Evolutionary conservation across 2,888 invertebrate species (phyloP), one percentile per base, ranked within the genome.

Genomic region (Hipparchia sbordonii): DNA sequence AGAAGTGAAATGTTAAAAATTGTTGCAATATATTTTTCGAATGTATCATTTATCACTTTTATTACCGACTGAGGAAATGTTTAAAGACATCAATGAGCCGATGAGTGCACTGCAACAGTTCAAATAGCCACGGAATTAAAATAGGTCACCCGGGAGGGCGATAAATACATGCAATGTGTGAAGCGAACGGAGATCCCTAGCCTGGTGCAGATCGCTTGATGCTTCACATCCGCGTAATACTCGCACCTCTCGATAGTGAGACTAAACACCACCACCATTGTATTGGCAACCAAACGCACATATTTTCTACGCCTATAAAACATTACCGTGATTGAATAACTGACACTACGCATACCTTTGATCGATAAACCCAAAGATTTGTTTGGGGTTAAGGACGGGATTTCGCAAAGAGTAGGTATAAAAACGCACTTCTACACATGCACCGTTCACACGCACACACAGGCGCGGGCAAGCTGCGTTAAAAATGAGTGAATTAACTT

Each of bases 131-230:
- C 76, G 74, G 76, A 79, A 82, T 83, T 81, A 78, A 88, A 86
- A 86, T 86, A 85, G 87, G 86, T 85, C 87, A 85, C 78, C 79
- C 80, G 79, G 82, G 84, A 82, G 82, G 79, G 79, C 81, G 82
- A 82, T 82, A 81, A 83, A 83, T 81, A 80, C 82, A 79, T 71
- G 70, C 67, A 77, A 75, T 77, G 77, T 78, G 76, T 77, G 74
- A 74, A 52, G 65, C 23, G 65, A 6, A 9, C 48, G n/a, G 76
- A 39, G 5, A 39, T 39, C 39, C 39, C 76, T 73, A 77, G 74
- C 74, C 75, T 72, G 77, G 67, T 67, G 72, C 72, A 71, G 66
- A 75, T 75, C 78, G 77, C 79, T 67, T 62, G 75, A 75, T 78
- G 77, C 79, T 66, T 72, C 67, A 80, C 80, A 82, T 84, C 80